Conservation (phyloP, 1,140 invertebrate genomes). For the Daktulosphaira vitifoliae region DNA sequence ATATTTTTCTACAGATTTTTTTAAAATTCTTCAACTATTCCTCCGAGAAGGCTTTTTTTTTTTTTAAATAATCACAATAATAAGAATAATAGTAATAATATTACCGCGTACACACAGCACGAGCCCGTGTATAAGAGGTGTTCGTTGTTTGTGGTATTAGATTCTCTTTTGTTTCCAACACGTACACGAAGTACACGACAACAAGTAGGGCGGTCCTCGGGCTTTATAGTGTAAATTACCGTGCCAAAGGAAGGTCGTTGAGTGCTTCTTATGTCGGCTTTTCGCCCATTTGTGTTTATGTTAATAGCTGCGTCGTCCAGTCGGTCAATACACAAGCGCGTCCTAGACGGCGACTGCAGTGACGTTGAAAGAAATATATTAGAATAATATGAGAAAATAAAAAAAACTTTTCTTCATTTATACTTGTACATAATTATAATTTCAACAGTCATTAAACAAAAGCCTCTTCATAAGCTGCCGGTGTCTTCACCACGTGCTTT, state of each 20-base stretch:
- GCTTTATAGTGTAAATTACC: constrained; percentile 30
- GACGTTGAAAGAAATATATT: too few species aligned
- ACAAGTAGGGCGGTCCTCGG: neutral
- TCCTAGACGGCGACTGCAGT: neutral
- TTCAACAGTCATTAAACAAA: neutral
- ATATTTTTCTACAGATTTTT: too few species aligned
- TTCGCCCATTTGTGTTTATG: constrained; percentile 29
- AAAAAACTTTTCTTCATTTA: neutral
- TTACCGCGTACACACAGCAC: neutral
- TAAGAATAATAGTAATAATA: too few species aligned
- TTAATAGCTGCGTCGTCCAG: neutral
- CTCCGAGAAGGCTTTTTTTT: too few species aligned
- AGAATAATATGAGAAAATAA: too few species aligned
- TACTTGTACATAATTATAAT: neutral
- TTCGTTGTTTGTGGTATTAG: neutral
- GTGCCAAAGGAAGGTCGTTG: neutral
- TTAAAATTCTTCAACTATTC: too few species aligned
- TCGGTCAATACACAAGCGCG: neutral
- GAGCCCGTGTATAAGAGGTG: neutral
- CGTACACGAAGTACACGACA: neutral
- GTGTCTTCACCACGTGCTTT: too few species aligned
- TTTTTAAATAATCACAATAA: too few species aligned
- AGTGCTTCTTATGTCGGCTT: constrained; percentile 17
- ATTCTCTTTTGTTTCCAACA: neutral
- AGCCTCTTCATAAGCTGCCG: neutral